Percentiles rank a stretch among this genome's conserved stretches.
Conservation (phyloP, 1,140 invertebrate genomes). For the Drosophila rufa region DNA sequence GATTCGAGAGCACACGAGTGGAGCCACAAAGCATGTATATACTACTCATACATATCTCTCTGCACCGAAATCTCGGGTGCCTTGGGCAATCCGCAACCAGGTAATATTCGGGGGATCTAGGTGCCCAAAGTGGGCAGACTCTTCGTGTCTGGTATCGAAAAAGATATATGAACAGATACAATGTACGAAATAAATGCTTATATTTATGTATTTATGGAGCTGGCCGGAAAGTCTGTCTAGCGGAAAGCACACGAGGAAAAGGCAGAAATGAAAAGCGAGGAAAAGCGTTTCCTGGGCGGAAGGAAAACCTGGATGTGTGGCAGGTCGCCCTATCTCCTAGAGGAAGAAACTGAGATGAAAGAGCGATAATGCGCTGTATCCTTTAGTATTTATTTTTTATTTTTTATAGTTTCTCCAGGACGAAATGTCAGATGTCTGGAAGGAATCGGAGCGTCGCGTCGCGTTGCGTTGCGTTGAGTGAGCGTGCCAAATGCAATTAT, state of each 20-base stretch:
- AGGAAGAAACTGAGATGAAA: too few relatives aligned
- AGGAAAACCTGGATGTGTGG: conserved; percentile 27
- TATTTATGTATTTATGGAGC: conserved; percentile 27
- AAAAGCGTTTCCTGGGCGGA: conserved; percentile 58
- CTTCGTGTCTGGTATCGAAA: conserved; percentile 21
- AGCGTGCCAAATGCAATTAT: conserved; percentile 69
- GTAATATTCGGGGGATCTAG: conserved; percentile 27
- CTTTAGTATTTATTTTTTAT: background rate
- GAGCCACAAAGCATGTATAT: background rate
- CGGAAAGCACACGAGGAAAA: conserved; percentile 47
- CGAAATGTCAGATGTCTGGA: conserved; percentile 41
- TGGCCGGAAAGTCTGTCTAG: conserved; percentile 55
- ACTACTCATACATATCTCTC: conserved; percentile 10
- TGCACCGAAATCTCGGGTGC: background rate
- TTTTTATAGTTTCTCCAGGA: background rate
- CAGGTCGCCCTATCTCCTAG: too few relatives aligned
- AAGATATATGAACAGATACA: conserved; percentile 12
- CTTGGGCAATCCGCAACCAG: background rate
- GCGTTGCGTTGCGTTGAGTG: conserved; percentile 21
- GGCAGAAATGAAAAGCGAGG: conserved; percentile 6
- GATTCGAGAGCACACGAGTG: conserved; percentile 15
- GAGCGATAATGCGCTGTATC: background rate
- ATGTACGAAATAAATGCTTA: conserved; percentile 10
- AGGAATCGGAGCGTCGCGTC: conserved; percentile 11
- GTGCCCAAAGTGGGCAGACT: conserved; percentile 16